Evolutionary conservation across 2,888 invertebrate species (phyloP), one percentile per base, ranked within the genome.

Genomic region (Rhodophaea formosa): DNA sequence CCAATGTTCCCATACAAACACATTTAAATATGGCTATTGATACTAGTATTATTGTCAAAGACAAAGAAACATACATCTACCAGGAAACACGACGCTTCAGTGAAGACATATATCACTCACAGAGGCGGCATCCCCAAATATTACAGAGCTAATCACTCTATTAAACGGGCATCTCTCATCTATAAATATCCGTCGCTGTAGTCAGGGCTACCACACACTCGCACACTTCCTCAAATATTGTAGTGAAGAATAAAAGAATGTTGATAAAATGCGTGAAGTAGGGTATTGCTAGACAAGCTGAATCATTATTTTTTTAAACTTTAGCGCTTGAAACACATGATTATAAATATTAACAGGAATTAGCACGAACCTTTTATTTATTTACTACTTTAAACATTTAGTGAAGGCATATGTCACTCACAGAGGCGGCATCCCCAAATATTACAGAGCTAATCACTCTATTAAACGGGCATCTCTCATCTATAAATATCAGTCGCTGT

Each of bases 381-480:
- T n/a, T n/a, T n/a, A n/a, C n/a, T n/a, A n/a, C n/a, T n/a, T n/a
- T n/a, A n/a, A n/a, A n/a, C n/a, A n/a, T 51, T 51, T 35, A 51
- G 32, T 51, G 51, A 12, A 35, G 3, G 56, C 57, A 63, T 56
- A 49, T 49, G 49, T 49, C 56, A 62, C 58, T 61, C 59, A 62
- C 60, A 14, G 44, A 56, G 56, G 43, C 55, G 16, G 30, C 54
- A 52, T 61, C 61, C 64, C 61, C 66, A 59, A 67, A 72, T 72
- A 71, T 74, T 71, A 77, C 70, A 67, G 51, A 35, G 77, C 75
- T 75, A 82, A 82, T 81, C 80, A 75, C 79, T 76, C 85, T 82
- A 89, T 89, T 88, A 88, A 87, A 88, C 84, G 76, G 77, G 76
- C 84, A 84, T 89, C 83, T 88, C 78, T 86, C 86, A 88, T 70